Base-by-base conservation (phyloP, 2,888 invertebrate species). In the Stenurella melanura region DNA sequence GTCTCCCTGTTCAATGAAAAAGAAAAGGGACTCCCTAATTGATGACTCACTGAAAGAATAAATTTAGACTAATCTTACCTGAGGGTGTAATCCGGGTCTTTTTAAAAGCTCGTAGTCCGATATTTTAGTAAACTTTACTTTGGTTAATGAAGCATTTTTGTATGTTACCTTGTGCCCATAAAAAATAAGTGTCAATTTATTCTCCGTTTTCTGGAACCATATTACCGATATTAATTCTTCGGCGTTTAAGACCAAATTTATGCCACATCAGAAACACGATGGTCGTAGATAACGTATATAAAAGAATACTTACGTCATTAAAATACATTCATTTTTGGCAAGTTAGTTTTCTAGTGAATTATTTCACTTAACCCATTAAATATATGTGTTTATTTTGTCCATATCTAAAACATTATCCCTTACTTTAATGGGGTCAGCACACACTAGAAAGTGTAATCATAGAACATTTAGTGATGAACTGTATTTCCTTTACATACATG, bases 51-150 rank as follows among this genome's bases (percentile, higher is more conserved):
- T 75, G 79, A 80, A 81, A 79, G 81, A 81, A 84, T 84, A 84
- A 84, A 84, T 84, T 84, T 71, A 18, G 75, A 58, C 77, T 84
- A 84, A 84, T 84, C 82, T 81, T 77, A 84, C 83, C 84, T 83
- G 79, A 80, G 84, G 84, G 84, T 81, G 76, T 82, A 80, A 83
- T 83, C 78, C 73, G 76, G 74, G 78, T 80, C 78, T 83, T 83
- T 82, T 82, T 80, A 83, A 81, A 81, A 79, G 81, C 78, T 73
- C 69, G 72, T 75, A 70, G 66, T 64, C 74, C 70, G 80, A 80
- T 80, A 78, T 80, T 78, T 80, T 73, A 78, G 76, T 73, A 67
- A 78, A 80, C 76, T 79, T 80, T 76, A 79, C 76, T 79, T 76
- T 75, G 76, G 74, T 76, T 80, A 80, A 80, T 80, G 80, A 80